Evolutionary conservation across 2,113 vertebrate species (phyloP).

Genomic region (Rattus norvegicus): GRCr8 NC_086029.1:90292001-90292500

Average conservation of each 20-base stretch:
- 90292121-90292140: rapidly evolving
- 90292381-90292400: neutral
- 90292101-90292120: neutral
- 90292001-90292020: neutral
- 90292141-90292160: neutral
- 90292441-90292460: neutral
- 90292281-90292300: neutral
- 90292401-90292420: neutral
- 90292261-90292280: neutral
- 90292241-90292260: neutral
- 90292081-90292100: neutral
- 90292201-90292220: neutral
- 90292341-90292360: neutral
- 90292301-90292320: neutral
- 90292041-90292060: neutral
- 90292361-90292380: neutral
- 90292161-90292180: neutral
- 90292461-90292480: neutral
- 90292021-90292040: neutral
- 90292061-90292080: neutral
- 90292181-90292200: neutral
- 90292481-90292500: conserved; percentile 36
- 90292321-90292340: neutral
- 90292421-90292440: neutral
- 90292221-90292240: neutral